phyloP scores from a whole-genome alignment of 2,797 vertebrate species.

The Picus viridis region DNA sequence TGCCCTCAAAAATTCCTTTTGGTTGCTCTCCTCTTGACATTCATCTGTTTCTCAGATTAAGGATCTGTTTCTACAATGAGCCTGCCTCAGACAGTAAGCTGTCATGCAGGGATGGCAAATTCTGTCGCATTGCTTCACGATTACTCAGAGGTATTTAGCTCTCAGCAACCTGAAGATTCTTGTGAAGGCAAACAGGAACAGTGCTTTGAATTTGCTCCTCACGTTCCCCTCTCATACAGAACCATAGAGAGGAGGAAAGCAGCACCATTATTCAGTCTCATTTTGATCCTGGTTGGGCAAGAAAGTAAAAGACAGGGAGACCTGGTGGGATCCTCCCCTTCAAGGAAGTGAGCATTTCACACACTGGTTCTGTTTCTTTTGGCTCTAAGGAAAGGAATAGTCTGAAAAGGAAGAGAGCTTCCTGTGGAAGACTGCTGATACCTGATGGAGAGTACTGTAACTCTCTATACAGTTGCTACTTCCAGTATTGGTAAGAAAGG shows the following conservation, averaged over 20 bases:
- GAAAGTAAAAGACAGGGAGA: not conserved
- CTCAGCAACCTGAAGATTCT: not conserved
- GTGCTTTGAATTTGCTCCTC: not conserved
- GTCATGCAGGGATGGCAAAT: not conserved
- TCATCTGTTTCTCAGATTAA: not conserved
- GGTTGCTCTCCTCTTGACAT: not conserved
- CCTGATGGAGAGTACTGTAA: not conserved
- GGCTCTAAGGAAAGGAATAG: not conserved
- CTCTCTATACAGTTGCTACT: not conserved
- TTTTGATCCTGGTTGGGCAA: not conserved
- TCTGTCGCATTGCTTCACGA: not conserved
- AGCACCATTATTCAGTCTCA: rapidly evolving
- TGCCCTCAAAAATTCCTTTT: constrained; percentile 1
- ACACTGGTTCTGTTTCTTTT: not conserved
- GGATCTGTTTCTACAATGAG: not conserved
- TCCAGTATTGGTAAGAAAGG: not conserved
- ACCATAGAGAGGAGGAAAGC: not conserved
- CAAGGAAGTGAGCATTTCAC: not conserved
- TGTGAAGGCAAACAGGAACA: not conserved
- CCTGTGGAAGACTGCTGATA: not conserved
- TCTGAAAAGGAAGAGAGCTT: not conserved
- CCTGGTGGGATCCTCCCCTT: not conserved
- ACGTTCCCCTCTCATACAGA: not conserved
- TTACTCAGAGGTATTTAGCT: not conserved
- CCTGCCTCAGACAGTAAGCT: not conserved